Percentiles rank a stretch among this genome's conserved stretches.
Evolutionary conservation across 2,797 vertebrate genomes (phyloP).

Genomic region (Odontamblyopus lacepedii): DNA sequence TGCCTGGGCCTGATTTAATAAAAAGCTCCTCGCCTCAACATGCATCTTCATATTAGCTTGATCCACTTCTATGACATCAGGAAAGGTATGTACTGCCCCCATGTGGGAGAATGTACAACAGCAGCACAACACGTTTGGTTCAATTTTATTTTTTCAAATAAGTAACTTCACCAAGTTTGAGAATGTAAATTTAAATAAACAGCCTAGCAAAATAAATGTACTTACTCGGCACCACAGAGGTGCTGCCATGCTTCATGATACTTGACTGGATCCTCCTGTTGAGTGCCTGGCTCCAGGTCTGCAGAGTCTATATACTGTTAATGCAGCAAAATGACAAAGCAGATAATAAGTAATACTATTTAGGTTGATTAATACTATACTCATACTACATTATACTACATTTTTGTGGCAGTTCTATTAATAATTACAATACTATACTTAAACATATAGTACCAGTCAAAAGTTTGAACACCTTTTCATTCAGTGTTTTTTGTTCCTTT

Average conservation of each 20-base stretch:
- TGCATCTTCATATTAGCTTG: not conserved
- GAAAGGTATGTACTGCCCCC: conserved; percentile 43
- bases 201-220: not conserved
- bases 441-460: not conserved
- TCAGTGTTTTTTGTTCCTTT: too few relatives aligned
- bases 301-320: conserved; percentile 92
- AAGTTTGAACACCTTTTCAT: too few relatives aligned
- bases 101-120: conserved; percentile 19
- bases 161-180: not conserved
- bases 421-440: not conserved
- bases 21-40: not conserved
- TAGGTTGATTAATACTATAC: not conserved
- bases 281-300: conserved; percentile 84
- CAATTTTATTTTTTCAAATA: not conserved
- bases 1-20: not conserved
- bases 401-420: not conserved
- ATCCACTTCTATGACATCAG: too few relatives aligned
- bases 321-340: conserved; percentile 12
- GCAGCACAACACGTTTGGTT: not conserved
- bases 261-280: conserved; percentile 88
- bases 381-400: not conserved
- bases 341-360: not conserved
- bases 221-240: conserved; percentile 89
- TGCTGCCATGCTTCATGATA: conserved; percentile 97
- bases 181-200: not conserved